These are phyloP conservation scores for Triplophysa dalaica DNA, from an alignment of 2,113 vertebrate genomes.

Conservation along the genomic window DNA sequence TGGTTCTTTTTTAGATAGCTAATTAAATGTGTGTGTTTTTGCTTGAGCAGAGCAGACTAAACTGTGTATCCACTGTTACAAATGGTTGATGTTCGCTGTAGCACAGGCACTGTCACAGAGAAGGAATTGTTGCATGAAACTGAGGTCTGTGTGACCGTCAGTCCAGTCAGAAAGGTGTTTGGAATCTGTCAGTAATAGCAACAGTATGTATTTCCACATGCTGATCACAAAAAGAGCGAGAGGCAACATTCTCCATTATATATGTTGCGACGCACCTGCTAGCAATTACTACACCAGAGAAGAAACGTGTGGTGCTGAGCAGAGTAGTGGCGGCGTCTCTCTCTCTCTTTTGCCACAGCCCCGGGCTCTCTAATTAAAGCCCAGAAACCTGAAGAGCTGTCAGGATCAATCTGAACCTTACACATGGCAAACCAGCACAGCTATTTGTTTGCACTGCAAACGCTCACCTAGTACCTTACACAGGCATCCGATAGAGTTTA, in stretches of 20 bases:
- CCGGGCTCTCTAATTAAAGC: conserved; percentile 56
- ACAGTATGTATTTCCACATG: conserved; percentile 47
- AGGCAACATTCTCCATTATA: conserved; percentile 28
- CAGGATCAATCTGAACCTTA: conserved; percentile 55
- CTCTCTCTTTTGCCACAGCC: conserved; percentile 35
- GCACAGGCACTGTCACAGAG: conserved; percentile 5
- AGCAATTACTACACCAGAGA: conserved; percentile 47
- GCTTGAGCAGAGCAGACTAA: not conserved
- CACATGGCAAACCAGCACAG: conserved; percentile 47
- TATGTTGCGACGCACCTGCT: conserved; percentile 49
- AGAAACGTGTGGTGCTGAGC: conserved; percentile 33
- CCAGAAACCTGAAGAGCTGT: conserved; percentile 56
- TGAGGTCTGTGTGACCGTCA: conserved; percentile 7
- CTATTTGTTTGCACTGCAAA: conserved; percentile 28
- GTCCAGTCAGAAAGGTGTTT: conserved; percentile 35
- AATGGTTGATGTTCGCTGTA: not conserved
- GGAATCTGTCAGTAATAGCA: conserved; percentile 35
- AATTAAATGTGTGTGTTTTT: no score
- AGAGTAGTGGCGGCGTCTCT: conserved; percentile 30
- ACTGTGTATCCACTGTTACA: not conserved
- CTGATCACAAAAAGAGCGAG: conserved; percentile 35
- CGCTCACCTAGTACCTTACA: conserved; percentile 5
- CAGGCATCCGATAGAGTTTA: conserved; percentile 6
- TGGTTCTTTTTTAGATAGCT: no score
- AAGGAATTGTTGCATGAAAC: conserved; percentile 25